A percentile compares a stretch with the other conserved stretches of the same genome.
Conservation (phyloP, 2,113 vertebrate genomes). For the Cheilinus undulatus region DNA sequence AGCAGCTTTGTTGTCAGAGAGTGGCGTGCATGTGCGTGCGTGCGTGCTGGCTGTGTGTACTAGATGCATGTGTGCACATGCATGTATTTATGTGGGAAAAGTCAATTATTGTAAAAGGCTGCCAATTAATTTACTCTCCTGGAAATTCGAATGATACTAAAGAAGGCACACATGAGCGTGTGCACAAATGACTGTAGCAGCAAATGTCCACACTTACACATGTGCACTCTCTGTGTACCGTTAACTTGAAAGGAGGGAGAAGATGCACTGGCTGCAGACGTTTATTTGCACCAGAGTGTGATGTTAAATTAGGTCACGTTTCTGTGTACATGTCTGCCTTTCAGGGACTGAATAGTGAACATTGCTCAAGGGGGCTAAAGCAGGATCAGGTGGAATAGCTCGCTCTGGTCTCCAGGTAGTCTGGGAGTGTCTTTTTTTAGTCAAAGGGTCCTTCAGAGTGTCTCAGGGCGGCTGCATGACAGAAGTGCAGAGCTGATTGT, state of each 20-base stretch:
- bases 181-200: conserved; percentile 13
- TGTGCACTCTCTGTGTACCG: conserved; percentile 18
- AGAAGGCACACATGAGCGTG: conserved; percentile 51
- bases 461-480: conserved; percentile 38
- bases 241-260: conserved; percentile 48
- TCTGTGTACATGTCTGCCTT: conserved; percentile 24
- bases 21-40: conserved; percentile 60
- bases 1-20: conserved; percentile 83
- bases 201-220: not conserved
- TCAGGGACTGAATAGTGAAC: conserved; percentile 49
- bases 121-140: conserved; percentile 84
- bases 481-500: conserved; percentile 24
- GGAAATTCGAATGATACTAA: conserved; percentile 80
- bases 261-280: conserved; percentile 56
- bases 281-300: conserved; percentile 58
- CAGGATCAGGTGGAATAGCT: conserved; percentile 69
- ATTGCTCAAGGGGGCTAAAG: conserved; percentile 61
- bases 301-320: conserved; percentile 67
- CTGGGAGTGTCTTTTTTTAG: conserved; percentile 55
- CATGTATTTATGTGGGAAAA: conserved; percentile 49
- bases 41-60: conserved; percentile 40
- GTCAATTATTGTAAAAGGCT: conserved; percentile 84
- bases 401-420: conserved; percentile 57
- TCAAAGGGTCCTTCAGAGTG: conserved; percentile 37
- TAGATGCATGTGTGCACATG: conserved; percentile 15